Base-by-base conservation (phyloP, 2,113 vertebrate species). In the Podilymbus podiceps region DNA sequence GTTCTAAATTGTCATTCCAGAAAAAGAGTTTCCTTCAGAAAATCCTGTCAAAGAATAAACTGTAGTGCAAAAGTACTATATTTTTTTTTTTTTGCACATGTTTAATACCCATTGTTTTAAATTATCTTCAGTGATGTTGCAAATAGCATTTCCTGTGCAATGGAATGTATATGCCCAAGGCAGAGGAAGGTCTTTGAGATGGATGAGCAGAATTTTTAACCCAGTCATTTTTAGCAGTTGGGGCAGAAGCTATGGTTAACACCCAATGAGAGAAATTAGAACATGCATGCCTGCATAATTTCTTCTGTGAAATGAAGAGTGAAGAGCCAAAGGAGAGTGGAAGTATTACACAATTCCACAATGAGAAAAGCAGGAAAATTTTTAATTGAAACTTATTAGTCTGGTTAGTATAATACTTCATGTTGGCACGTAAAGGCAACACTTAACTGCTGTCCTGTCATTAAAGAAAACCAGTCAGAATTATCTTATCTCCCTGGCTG, bases 181-280 rank as follows among this genome's bases (percentile, higher is more conserved):
- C 80, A 89, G 89, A 44, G 50, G 71, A 47, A 73, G 11, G 35
- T 76, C 46, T 76, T 76, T 53, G 93, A 72, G 53, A 8, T 56
- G 46, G 83, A 42, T 79, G 25, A 83, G 30, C 58, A 60, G 86
- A 66, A 68, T 88, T 93, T 82, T 76, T 72, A 60, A 72, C 35
- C 15, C 7, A 15, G 52, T 66, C 2, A 0, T 59, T 69, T 42
- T 60, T 56, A 82, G 19, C 67, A 79, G 78, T 56, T 88, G 63
- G 72, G 71, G 42, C 68, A 92, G 79, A 73, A 97, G 68, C 88
- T 66, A 3, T 42, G 71, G 75, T 75, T 93, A 58, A 79, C 53
- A 23, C 71, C 71, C 75, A 60, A 24, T 38, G 86, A 93, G 77
- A 85, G 56, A 58, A 93, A 93, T 80, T 35, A 86, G 83, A 95